A percentile compares a stretch with the other conserved stretches of the same genome.
Conservation (phyloP, 2,888 invertebrate species). For the Latrodectus hesperus region DNA sequence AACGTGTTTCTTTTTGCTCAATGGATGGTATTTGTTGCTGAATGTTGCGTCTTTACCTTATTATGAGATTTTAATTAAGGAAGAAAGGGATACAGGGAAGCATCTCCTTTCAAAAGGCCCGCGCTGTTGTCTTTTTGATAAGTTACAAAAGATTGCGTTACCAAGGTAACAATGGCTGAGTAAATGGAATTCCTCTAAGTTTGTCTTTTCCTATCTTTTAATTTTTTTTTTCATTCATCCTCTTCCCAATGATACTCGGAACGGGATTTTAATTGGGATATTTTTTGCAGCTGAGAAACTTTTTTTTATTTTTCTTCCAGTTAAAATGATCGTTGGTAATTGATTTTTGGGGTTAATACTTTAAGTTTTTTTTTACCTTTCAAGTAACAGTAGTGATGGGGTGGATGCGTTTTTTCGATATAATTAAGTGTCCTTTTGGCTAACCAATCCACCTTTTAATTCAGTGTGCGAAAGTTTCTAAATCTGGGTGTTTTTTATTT, state of each 20-base stretch:
- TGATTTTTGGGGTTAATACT: too few relatives aligned
- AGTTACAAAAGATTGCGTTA: too few relatives aligned
- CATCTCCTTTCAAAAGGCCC: conserved; percentile 20
- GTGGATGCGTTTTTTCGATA: too few relatives aligned
- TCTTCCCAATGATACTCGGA: background rate
- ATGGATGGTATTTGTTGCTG: conserved; percentile 8
- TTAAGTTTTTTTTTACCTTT: too few relatives aligned
- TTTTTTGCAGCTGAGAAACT: background rate
- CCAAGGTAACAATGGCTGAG: background rate
- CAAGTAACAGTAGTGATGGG: too few relatives aligned
- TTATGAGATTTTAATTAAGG: conserved; percentile 56
- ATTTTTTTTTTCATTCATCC: background rate
- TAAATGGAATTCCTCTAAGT: background rate
- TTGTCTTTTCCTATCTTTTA: conserved; percentile 10
- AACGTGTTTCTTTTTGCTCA: conserved; percentile 6
- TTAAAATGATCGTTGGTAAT: too few relatives aligned
- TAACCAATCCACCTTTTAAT: too few relatives aligned
- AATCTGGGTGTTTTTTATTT: too few relatives aligned
- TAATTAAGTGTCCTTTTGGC: too few relatives aligned
- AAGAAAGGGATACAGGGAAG: conserved; percentile 33
- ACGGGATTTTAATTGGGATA: conserved; percentile 35
- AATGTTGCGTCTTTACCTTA: conserved; percentile 12
- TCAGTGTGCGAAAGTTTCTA: too few relatives aligned
- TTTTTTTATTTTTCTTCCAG: too few relatives aligned
- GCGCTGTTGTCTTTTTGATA: too few relatives aligned